Base-by-base conservation (phyloP, 2,888 invertebrate genomes). In the Phalera bucephala region DNA sequence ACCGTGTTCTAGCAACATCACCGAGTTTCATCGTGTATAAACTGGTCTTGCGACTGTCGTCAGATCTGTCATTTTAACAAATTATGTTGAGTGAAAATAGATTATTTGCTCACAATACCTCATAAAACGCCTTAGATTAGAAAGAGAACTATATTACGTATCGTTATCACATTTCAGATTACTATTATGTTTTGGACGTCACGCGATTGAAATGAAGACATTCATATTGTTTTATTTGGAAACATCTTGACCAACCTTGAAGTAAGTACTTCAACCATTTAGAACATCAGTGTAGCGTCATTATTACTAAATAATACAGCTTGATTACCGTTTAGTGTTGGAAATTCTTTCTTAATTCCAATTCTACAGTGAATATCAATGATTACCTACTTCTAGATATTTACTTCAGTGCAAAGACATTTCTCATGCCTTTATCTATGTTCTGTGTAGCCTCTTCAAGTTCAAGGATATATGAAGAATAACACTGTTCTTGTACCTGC, bases 191-290 rank as follows among this genome's bases (percentile, higher is more conserved):
- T 64, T 57, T 46, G 57, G 49, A 49, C 42, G 45, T 44, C 45
- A 56, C 58, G 56, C 69, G 70, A 64, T 60, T 83, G 85, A 81
- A 76, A 87, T 87, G 88, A 82, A 66, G 84, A 74, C 72, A 68
- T 67, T 64, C 63, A 63, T 65, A 64, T 62, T 68, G 65, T 70
- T 81, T 54, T 69, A 77, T 72, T 72, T 80, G 70, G 77, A 75
- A 85, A 80, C 77, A 82, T 85, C 88, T 86, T 88, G 86, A 87
- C 87, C 85, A 86, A 83, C 86, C 86, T 85, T 84, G 85, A 85
- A 88, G 88, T 87, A 62, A 86, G 88, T 85, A 41, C 41, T 36
- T 40, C 46, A 59, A 57, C 52, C 57, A 62, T 57, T 54, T 59
- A 45, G 44, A 52, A 45, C 39, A 40, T 40, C 50, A 46, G 30